Percentiles rank a stretch among this genome's conserved stretches.
These are phyloP conservation scores for Microtus pennsylvanicus DNA, from an alignment of 2,113 vertebrate genomes.

Conservation along the genomic window DNA sequence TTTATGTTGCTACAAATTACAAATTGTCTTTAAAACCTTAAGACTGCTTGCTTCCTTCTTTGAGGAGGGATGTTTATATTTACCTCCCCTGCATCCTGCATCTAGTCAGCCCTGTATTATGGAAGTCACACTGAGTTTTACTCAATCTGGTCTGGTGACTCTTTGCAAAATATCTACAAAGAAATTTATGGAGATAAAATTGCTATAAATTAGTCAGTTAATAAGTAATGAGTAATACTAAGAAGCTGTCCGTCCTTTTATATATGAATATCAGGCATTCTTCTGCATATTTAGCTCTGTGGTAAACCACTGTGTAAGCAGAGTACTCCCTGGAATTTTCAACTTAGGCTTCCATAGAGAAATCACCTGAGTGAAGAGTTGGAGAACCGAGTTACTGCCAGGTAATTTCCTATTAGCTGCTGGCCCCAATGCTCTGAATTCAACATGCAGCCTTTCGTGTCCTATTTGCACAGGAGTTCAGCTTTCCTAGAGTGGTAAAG, in stretches of 20 bases:
- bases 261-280: not conserved
- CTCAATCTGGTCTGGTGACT: not conserved
- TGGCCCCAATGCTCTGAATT: not conserved
- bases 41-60: slow-evolving; percentile 45
- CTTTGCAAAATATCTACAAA: not conserved
- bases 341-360: not conserved
- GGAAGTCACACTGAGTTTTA: not conserved
- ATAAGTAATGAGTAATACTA: not conserved
- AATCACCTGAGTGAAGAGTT: slow-evolving; percentile 24
- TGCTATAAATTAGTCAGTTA: not conserved
- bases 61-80: not conserved
- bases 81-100: not conserved
- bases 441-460: not conserved
- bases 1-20: slow-evolving; percentile 53
- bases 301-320: not conserved
- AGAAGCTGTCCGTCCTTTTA: not conserved
- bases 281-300: not conserved
- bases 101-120: not conserved
- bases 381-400: not conserved
- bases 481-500: not conserved
- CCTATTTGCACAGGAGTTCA: not conserved
- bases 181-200: not conserved
- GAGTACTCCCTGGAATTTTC: not conserved
- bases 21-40: slow-evolving; percentile 20
- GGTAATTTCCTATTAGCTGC: not conserved